These are phyloP conservation scores for Ceratina calcarata DNA, from an alignment of 1,140 invertebrate genomes.

Conservation along the genomic window DNA sequence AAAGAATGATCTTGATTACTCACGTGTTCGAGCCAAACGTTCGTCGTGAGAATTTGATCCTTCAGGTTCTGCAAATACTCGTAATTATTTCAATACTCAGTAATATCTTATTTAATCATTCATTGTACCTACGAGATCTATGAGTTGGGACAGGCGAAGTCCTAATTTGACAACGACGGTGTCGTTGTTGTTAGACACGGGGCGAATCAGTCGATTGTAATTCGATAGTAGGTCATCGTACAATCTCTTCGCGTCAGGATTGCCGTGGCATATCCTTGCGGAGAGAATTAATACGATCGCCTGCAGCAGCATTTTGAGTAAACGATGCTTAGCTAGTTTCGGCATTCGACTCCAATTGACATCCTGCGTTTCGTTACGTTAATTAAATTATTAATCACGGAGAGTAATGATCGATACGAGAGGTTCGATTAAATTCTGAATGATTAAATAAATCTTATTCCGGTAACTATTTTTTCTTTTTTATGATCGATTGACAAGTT, in stretches of 20 bases:
- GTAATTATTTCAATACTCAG: not conserved
- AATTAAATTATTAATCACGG: not conserved
- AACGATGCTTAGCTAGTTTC: constrained; percentile 21
- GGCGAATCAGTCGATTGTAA: constrained; percentile 97
- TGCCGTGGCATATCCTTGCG: constrained; percentile 78
- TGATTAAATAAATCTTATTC: not conserved
- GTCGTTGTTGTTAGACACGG: constrained; percentile 95
- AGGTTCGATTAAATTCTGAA: not conserved
- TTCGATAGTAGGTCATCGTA: constrained; percentile 97
- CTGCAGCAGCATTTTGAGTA: constrained; percentile 63
- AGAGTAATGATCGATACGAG: not conserved
- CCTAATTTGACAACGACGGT: constrained; percentile 96
- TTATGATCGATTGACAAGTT: no score
- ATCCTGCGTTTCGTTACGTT: constrained; percentile 39
- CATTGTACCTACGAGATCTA: constrained; percentile 90
- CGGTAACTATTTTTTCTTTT: no score
- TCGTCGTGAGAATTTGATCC: constrained; percentile 97
- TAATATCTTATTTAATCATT: not conserved
- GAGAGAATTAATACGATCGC: constrained; percentile 65
- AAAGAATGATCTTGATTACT: no score
- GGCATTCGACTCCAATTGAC: constrained; percentile 9
- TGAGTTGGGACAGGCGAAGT: constrained; percentile 94
- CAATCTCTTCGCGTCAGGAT: constrained; percentile 94
- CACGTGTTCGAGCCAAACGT: constrained; percentile 97
- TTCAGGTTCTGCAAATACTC: constrained; percentile 90